These are phyloP conservation scores for Resseliella maxima DNA, from an alignment of 2,888 invertebrate genomes.

Conservation along the genomic window DNA sequence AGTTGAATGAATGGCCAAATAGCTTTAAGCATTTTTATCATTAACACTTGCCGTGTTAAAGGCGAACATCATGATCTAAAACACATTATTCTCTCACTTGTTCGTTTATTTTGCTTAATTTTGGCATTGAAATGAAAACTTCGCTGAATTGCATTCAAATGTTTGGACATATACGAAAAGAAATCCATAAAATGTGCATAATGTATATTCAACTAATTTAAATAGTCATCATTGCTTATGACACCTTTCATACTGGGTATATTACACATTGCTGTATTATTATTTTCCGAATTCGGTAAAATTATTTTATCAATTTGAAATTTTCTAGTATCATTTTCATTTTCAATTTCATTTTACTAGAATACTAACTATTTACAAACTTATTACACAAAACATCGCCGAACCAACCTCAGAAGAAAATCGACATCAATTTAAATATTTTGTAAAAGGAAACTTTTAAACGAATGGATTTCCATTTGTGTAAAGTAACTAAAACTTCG, in stretches of 20 bases:
- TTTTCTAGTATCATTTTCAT: neutral
- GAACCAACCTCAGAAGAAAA: neutral
- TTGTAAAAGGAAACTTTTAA: neutral
- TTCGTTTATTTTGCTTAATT: neutral
- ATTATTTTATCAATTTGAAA: neutral
- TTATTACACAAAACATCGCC: neutral
- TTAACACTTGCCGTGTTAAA: constrained; percentile 35
- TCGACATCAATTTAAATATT: neutral
- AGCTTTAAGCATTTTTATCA: constrained; percentile 51
- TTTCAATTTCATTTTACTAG: neutral
- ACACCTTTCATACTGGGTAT: neutral
- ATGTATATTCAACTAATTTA: constrained; percentile 4
- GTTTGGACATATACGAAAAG: neutral
- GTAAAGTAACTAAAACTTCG: neutral
- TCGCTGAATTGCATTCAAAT: neutral
- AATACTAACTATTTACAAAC: neutral
- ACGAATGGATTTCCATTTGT: neutral
- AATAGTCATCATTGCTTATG: constrained; percentile 28
- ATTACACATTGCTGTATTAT: neutral
- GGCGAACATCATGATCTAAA: neutral
- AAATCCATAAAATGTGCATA: neutral
- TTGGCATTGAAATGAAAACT: neutral
- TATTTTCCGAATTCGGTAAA: neutral
- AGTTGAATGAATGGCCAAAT: constrained; percentile 8
- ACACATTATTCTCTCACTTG: neutral